phyloP scores from a whole-genome alignment of 1,140 invertebrate genomes.

The Ephestia elutella region DNA sequence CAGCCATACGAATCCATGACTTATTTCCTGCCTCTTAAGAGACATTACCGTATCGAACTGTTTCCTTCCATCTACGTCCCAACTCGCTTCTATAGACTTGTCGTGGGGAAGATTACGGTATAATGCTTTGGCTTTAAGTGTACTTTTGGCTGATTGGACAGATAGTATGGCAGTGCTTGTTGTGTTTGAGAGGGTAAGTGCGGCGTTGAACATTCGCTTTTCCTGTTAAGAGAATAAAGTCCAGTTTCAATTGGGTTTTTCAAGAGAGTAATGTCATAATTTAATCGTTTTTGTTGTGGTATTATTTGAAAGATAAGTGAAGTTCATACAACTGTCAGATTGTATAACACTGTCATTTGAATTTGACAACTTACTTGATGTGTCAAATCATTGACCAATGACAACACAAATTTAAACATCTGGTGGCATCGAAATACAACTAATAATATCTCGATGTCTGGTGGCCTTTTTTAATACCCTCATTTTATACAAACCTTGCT shows the following conservation, averaged over 20 bases:
- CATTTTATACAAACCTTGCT: too few species aligned
- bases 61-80: constrained; percentile 81
- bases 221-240: constrained; percentile 37
- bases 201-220: constrained; percentile 65
- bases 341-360: too few species aligned
- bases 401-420: too few species aligned
- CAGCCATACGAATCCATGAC: constrained; percentile 78
- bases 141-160: constrained; percentile 78
- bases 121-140: constrained; percentile 77
- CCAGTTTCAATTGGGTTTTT: not conserved
- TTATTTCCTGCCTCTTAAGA: constrained; percentile 70
- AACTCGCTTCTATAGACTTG: constrained; percentile 77
- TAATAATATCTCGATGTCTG: too few species aligned
- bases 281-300: too few species aligned
- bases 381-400: too few species aligned
- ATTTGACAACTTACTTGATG: too few species aligned
- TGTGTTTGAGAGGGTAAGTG: constrained; percentile 49
- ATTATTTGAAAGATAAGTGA: too few species aligned
- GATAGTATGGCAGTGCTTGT: constrained; percentile 69
- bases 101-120: constrained; percentile 79
- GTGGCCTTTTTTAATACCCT: too few species aligned
- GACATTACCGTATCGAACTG: constrained; percentile 78
- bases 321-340: too few species aligned
- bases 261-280: too few species aligned
- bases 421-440: too few species aligned